Evolutionary conservation across 2,888 invertebrate species (phyloP), one percentile per base, ranked within the genome.

Genomic region (Tethea ocularis): DNA sequence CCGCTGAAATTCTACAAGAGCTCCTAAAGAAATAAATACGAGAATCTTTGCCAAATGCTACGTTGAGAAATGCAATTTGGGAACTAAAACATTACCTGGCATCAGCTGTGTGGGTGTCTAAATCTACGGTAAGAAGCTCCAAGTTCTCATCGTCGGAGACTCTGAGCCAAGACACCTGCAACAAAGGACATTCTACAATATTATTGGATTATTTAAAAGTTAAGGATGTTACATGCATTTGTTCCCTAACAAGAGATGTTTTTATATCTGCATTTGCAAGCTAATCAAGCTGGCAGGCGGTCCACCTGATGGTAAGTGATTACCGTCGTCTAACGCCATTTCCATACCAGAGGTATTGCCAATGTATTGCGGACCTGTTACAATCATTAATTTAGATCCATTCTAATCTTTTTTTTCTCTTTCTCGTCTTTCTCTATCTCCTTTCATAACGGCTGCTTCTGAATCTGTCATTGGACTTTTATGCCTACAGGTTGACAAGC

Each of bases 121-220:
- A 88, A 51, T 95, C 95, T 54, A 96, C 93, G 1, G 96, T 96
- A 13, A 96, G 87, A 57, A 96, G 83, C 77, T 95, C 95, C 72
- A 96, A 89, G 67, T 94, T 95, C 74, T 95, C 94, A 63, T 94
- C 94, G 64, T 94, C 95, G 22, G 94, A 93, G 61, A 95, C 95
- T 71, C 95, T 91, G 59, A 96, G 93, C 96, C 96, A 96, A 24
- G 96, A 95, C 61, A 96, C 96, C 96, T 96, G 86, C 69, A 91
- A 77, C 63, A 74, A 75, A 69, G 38, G 51, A 22, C 29, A 36
- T 57, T 17, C 29, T 51, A 38, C 55, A 52, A 17, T 46, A 24
- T 57, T 57, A 51, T 23, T 52, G 10, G 51, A 63, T 20, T 26
- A 52, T 36, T 33, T 55, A 15, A 11, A 24, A 24, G 26, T 20